Percentiles rank a stretch among this genome's conserved stretches.
Conservation (phyloP, 2,888 invertebrate species). For the Nomada goodeniana region DNA sequence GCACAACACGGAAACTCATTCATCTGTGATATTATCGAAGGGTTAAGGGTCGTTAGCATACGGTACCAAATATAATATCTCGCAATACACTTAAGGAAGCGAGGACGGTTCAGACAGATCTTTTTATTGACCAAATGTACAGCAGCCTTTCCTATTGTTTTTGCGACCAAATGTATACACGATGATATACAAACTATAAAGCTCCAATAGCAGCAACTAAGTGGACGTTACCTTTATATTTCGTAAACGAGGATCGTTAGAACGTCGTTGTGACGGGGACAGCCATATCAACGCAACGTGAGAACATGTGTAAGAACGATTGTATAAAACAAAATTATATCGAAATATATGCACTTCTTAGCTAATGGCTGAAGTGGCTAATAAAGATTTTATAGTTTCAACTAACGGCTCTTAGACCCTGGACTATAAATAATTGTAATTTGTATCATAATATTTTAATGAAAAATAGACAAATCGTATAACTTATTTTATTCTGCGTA, state of each 20-base stretch:
- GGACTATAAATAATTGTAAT: constrained; percentile 80
- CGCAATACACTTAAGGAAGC: constrained; percentile 61
- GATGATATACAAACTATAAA: constrained; percentile 17
- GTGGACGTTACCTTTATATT: constrained; percentile 29
- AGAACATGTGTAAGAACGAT: constrained; percentile 59
- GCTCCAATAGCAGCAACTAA: constrained; percentile 12
- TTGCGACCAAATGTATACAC: constrained; percentile 36
- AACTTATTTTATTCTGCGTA: constrained; percentile 81
- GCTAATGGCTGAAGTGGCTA: constrained; percentile 43
- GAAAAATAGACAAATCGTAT: constrained; percentile 78
- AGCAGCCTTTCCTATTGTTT: constrained; percentile 64
- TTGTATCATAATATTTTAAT: constrained; percentile 80
- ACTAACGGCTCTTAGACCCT: constrained; percentile 81
- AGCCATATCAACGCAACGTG: constrained; percentile 62
- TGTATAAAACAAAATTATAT: constrained; percentile 68
- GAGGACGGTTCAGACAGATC: constrained; percentile 43
- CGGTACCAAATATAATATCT: constrained; percentile 66
- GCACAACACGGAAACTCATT: constrained; percentile 83
- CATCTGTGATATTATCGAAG: constrained; percentile 84
- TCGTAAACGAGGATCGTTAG: constrained; percentile 27
- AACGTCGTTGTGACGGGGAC: constrained; percentile 30
- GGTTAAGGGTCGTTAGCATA: constrained; percentile 81
- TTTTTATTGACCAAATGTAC: constrained; percentile 73
- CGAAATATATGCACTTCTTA: constrained; percentile 62
- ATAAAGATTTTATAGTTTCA: constrained; percentile 75